A percentile compares a stretch with the other conserved stretches of the same genome.
Evolutionary conservation across 2,888 invertebrate genomes (phyloP).

Genomic region (Temnothorax rugatulus): DNA sequence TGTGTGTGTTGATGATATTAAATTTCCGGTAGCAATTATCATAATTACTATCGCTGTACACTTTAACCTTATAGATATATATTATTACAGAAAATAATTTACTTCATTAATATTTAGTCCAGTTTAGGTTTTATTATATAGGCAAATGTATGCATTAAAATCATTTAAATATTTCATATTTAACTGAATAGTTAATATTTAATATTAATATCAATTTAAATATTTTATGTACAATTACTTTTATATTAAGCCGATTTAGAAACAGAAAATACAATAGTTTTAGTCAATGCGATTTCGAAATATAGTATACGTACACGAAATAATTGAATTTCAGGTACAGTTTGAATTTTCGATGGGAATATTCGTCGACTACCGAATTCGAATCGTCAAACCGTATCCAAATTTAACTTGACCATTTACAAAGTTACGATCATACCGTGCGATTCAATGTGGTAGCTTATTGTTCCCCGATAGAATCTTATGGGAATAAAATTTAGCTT

Average conservation of each 20-base stretch:
- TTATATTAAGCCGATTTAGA: slow-evolving; percentile 31
- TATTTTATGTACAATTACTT: slow-evolving; percentile 22
- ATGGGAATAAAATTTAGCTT: slow-evolving; percentile 49
- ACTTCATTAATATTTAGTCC: slow-evolving; percentile 39
- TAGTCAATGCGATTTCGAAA: background rate
- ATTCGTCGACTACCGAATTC: slow-evolving; percentile 13
- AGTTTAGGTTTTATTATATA: slow-evolving; percentile 29
- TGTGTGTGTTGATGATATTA: slow-evolving; percentile 16
- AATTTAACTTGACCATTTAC: slow-evolving; percentile 41
- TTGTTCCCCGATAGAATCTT: slow-evolving; percentile 37
- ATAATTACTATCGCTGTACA: slow-evolving; percentile 37
- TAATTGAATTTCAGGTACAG: slow-evolving; percentile 3
- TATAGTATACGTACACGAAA: no score
- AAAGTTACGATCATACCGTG: slow-evolving; percentile 20
- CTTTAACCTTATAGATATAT: slow-evolving; percentile 26
- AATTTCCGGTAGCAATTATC: slow-evolving; percentile 40
- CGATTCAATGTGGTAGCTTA: slow-evolving; percentile 31
- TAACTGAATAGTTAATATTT: slow-evolving; percentile 41
- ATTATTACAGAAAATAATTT: slow-evolving; percentile 45
- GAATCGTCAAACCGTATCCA: slow-evolving; percentile 23
- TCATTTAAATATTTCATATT: slow-evolving; percentile 33
- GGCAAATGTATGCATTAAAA: slow-evolving; percentile 10
- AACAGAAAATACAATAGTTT: slow-evolving; percentile 6
- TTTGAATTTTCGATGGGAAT: slow-evolving; percentile 13
- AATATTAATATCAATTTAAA: slow-evolving; percentile 31